Base-by-base conservation (phyloP, 2,888 invertebrate genomes). In the Sthenelais limicola region DNA sequence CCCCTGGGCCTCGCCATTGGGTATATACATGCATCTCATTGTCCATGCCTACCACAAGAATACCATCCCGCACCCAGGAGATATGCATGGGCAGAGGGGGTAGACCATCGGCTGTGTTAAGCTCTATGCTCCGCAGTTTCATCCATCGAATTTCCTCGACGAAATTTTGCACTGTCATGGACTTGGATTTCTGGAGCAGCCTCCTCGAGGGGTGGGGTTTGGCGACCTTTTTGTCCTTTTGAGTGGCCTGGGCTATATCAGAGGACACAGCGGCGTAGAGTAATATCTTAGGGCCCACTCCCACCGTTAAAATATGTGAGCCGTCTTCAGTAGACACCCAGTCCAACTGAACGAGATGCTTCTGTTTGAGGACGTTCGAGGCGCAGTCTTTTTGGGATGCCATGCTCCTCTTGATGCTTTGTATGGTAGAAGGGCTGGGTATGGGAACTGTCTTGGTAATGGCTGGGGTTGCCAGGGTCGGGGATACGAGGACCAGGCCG, bases 321-420 rank as follows among this genome's bases (percentile, higher is more conserved):
- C 99, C 99, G 86, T 99, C 98, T 88, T 99, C 99, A 80, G 98
- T 97, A 0, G 98, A 97, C 15, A 98, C 98, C 99, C 99, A 99
- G 89, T 99, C 99, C 48, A 98, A 89, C 85, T 97, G 97, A 0
- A 98, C 97, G 32, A 97, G 90, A 48, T 85, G 85, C 75, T 84
- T 84, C 78, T 83, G 84, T 26, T 78, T 76, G 38, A 86, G 75
- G 7, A 84, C 77, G 15, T 82, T 82, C 4, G 79, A 72, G 73
- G 81, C 80, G 72, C 68, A 70, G 15, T 70, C 56, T 21, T 67
- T 52, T 38, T 33, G 47, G 26, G 56, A 67, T 38, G 71, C 58
- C 18, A 73, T 38, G 49, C 52, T 71, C 33, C 75, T 71, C 12
- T 74, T 74, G 28, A 81, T 78, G 71, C 77, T 81, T 72, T 83